These are phyloP conservation scores for Penelope pileata DNA, from an alignment of 2,113 vertebrate genomes.

Conservation along the genomic window DNA sequence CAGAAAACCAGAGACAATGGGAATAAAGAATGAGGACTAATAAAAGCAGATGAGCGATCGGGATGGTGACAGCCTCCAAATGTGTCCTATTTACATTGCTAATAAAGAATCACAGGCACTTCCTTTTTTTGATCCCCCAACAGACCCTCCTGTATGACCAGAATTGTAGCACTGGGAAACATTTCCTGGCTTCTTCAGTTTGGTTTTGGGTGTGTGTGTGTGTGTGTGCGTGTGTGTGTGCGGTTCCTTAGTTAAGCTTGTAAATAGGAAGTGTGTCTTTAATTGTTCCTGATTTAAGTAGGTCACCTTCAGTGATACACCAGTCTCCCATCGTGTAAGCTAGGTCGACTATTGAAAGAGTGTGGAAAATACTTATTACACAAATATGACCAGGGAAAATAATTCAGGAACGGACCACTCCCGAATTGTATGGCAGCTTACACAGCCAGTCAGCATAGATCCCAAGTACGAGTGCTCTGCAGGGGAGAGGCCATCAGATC, in stretches of 20 bases:
- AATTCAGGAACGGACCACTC: neutral
- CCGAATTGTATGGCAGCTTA: neutral
- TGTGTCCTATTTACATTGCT: slow-evolving; percentile 66
- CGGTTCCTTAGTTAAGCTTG: neutral
- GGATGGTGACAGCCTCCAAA: slow-evolving; percentile 56
- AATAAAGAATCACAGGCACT: slow-evolving; percentile 40
- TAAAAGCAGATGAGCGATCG: slow-evolving; percentile 59
- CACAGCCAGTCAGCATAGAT: neutral
- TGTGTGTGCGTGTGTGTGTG: too few relatives aligned
- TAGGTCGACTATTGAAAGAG: neutral
- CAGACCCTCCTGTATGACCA: neutral
- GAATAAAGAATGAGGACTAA: slow-evolving; percentile 64
- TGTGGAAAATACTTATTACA: neutral
- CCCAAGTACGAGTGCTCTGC: neutral
- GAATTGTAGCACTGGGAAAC: slow-evolving; percentile 9
- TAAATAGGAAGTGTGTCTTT: slow-evolving; percentile 31
- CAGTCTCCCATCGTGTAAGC: neutral
- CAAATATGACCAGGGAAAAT: neutral
- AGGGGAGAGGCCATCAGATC: neutral
- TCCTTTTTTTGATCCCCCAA: neutral
- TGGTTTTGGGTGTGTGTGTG: too few relatives aligned
- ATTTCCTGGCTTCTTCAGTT: neutral
- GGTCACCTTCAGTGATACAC: slow-evolving; percentile 11
- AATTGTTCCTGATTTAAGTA: slow-evolving; percentile 64
- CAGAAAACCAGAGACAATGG: slow-evolving; percentile 49